Base-by-base conservation (phyloP, 2,797 vertebrate species). In the Hyperoplus immaculatus region DNA sequence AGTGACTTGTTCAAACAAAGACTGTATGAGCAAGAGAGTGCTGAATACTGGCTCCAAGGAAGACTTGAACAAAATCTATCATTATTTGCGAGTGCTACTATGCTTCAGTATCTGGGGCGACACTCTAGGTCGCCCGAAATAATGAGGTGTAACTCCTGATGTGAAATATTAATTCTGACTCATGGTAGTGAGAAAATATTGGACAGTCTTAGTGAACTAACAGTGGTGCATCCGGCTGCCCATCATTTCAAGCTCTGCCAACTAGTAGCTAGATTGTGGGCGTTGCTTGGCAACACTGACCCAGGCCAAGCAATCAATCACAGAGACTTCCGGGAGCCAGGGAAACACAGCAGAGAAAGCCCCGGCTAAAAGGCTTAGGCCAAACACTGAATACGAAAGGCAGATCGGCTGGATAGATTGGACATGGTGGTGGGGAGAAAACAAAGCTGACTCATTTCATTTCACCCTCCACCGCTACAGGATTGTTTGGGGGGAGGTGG, bases 221-320 rank as follows among this genome's bases (percentile, higher is more conserved):
- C 29, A 29, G 29, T 29, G 29, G 29, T 42, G 68, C 46, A 46
- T 51, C 49, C 53, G n/a, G 57, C 78, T 78, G 73, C 73, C 74
- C 39, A 60, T 76, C 80, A 82, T 77, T 84, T 82, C 57, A 75
- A 78, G 56, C 71, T 38, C 84, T 86, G 84, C 89, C 81, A 89
- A 77, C 80, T 73, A 78, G 72, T 72, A 72, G 80, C 82, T 85
- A 15, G 65, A 88, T 75, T 54, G 60, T 62, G 76, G 84, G 50
- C 14, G 87, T 92, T 91, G 88, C 92, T 84, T 83, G 88, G 92
- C 88, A 94, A 93, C 93, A 86, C 77, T 90, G 84, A 92, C 90
- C 88, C 72, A 84, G 89, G 77, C 83, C 75, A 86, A 85, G 80
- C 84, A 86, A 94, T 94, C 92, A 93, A 94, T 94, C 93, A 91